Percentiles rank a stretch among this genome's conserved stretches.
These are phyloP conservation scores for Brachypteracias leptosomus DNA, from an alignment of 2,113 vertebrate species.

Conservation along the genomic window DNA sequence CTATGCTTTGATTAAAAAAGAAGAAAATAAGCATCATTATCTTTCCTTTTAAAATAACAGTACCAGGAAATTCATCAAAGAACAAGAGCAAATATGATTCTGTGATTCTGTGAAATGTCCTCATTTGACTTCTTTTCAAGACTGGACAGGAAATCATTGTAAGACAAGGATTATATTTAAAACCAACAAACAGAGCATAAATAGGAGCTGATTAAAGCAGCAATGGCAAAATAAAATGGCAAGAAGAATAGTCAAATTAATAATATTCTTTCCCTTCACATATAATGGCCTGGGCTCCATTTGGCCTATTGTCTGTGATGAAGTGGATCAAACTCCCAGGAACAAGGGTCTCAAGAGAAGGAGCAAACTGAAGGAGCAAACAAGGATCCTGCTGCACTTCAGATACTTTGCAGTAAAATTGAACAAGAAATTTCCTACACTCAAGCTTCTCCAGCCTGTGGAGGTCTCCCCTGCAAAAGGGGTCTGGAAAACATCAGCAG, in stretches of 20 bases:
- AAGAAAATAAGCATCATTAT: neutral
- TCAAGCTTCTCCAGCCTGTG: neutral
- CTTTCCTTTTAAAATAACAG: neutral
- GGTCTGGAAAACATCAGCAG: neutral
- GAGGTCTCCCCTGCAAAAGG: neutral
- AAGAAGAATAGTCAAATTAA: neutral
- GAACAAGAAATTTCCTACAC: neutral
- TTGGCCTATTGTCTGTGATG: neutral
- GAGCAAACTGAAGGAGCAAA: neutral
- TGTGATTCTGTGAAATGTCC: too few species aligned
- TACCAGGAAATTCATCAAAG: neutral
- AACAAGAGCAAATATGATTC: too few species aligned
- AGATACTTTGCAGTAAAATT: neutral
- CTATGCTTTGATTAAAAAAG: neutral
- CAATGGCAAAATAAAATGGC: neutral
- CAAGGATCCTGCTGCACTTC: neutral
- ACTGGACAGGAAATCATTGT: neutral
- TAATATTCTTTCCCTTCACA: neutral
- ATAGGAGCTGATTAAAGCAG: conserved; percentile 32
- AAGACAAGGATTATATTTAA: neutral
- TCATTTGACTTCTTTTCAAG: neutral
- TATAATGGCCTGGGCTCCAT: neutral
- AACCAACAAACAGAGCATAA: neutral
- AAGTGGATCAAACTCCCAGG: neutral
- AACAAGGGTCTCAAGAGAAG: neutral